Conservation (phyloP, 2,797 vertebrate genomes). For the Hybognathus amarus region DNA sequence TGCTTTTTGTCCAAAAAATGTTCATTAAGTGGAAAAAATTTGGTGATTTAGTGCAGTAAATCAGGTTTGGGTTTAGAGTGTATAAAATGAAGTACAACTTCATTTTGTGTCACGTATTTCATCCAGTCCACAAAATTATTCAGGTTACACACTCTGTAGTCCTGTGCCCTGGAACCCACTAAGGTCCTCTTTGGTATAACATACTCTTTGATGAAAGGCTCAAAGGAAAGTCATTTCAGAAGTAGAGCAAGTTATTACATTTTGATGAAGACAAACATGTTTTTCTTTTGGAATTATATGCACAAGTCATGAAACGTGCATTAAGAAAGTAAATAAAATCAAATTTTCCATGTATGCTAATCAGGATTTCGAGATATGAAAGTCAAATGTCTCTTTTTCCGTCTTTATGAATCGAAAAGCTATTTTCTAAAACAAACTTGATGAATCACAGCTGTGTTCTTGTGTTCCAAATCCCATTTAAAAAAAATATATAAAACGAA, state of each 20-base stretch:
- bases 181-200: background rate
- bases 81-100: background rate
- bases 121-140: background rate
- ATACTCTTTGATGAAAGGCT: constrained; percentile 13
- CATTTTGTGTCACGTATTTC: background rate
- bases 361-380: constrained; percentile 7
- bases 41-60: background rate
- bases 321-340: constrained; percentile 17
- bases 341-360: background rate
- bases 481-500: constrained; percentile 10
- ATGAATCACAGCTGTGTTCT: constrained; percentile 66
- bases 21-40: background rate
- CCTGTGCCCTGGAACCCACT: background rate
- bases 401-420: constrained; percentile 54
- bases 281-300: constrained; percentile 15
- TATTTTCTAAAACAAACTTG: constrained; percentile 61
- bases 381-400: constrained; percentile 41
- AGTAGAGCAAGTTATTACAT: background rate
- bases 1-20: background rate
- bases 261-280: constrained; percentile 8
- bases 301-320: background rate
- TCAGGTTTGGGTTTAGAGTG: background rate
- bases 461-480: constrained; percentile 52
- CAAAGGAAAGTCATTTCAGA: constrained; percentile 2
- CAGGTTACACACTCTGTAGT: background rate